Conservation (phyloP, 2,113 vertebrate species). For the Heterotis niloticus region DNA sequence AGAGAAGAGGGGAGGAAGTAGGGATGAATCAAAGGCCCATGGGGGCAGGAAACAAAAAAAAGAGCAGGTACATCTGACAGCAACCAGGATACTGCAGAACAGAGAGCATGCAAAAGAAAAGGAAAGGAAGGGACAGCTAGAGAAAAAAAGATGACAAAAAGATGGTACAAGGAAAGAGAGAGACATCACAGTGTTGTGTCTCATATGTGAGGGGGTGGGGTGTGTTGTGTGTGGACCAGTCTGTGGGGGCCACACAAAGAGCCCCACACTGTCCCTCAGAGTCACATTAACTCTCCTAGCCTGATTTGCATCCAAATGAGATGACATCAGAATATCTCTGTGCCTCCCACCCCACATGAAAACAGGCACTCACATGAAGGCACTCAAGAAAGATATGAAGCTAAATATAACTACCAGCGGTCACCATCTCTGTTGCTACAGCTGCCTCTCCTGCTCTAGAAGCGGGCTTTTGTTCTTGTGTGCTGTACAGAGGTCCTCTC, state of each 20-base stretch:
- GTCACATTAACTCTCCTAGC: neutral
- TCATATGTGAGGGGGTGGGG: neutral
- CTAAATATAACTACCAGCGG: constrained; percentile 58
- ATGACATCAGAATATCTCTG: constrained; percentile 35
- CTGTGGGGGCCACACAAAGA: constrained; percentile 15
- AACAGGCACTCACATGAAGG: constrained; percentile 30
- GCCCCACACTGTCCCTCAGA: neutral
- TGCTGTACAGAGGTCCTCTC: neutral
- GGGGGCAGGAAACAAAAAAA: neutral
- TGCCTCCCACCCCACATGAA: constrained; percentile 39
- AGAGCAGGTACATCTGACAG: constrained; percentile 8
- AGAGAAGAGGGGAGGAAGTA: neutral
- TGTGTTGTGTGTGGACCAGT: too few relatives aligned
- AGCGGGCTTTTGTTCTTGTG: neutral
- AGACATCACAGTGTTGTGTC: neutral
- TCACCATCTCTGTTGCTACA: constrained; percentile 40
- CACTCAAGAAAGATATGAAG: constrained; percentile 49
- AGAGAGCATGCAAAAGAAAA: constrained; percentile 24
- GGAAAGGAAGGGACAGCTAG: constrained; percentile 11
- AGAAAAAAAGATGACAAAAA: neutral
- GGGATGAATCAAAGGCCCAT: constrained; percentile 8
- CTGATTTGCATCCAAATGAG: constrained; percentile 3
- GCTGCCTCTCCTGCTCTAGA: constrained; percentile 9
- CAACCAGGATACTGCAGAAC: neutral
- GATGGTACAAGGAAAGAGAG: constrained; percentile 29